Base-by-base conservation (phyloP, 1,140 invertebrate genomes). In the Pentalonia nigronervosa region DNA sequence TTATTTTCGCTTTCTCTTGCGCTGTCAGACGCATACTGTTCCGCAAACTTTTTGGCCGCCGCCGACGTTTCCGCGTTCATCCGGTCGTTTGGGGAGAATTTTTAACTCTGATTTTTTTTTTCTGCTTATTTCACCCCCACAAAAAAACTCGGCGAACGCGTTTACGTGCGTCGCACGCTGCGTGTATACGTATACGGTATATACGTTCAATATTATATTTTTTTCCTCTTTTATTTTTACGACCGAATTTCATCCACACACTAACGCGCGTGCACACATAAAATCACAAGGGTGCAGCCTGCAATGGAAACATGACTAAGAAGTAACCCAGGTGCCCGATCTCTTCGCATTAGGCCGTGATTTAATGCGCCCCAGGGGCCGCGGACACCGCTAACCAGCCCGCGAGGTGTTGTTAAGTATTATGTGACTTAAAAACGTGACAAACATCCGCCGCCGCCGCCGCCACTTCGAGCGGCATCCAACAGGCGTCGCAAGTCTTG, bases 301-400 rank as follows among this genome's bases (percentile, higher is more conserved):
- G 50, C 50, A 81, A 56, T 14, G 76, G 81, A 84, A 93, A 93
- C 86, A 36, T 86, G 91, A 93, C 91, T 93, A 93, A 93, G 91
- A 93, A 93, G 91, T 93, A 53, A 93, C 91, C 91, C 91, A 93
- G 91, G 91, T 93, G 91, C 81, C 48, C 81, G 81, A 45, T 53
- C 47, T 92, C 14, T 41, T 53, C 48, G 91, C 91, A 34, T 93
- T 86, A 84, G 45, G 48, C 76, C 11, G 81, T 93, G 91, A 93
- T 93, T 93, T 93, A 93, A 56, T 84, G 20, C 53, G 25, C 50
- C 91, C 81, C n/a, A 21, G 48, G 91, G 76, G 81, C 45, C 45
- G 86, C n/a, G 86, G 86, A n/a, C 86, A 88, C 86, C 11, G 30
- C 36, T 56, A 25, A 25, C 9, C 53, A 60, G 53, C n/a, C 76